Conservation (phyloP, 2,888 invertebrate species). For the Protonemura montana region DNA sequence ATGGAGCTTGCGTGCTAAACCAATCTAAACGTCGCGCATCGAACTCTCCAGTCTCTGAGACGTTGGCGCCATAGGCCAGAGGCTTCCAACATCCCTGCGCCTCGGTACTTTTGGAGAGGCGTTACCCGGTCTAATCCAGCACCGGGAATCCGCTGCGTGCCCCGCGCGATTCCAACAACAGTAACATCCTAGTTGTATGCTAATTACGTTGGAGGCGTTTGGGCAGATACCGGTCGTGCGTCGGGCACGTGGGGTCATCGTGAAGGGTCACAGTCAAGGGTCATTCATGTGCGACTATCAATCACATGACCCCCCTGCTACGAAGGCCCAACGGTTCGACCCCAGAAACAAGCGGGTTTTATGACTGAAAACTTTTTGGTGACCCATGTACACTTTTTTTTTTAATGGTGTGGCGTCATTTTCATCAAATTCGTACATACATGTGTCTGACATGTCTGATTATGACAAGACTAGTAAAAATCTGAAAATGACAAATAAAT, state of each 20-base stretch:
- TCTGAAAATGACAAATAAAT: not conserved
- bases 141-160: not conserved
- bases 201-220: not conserved
- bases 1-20: no score
- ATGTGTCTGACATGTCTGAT: not conserved
- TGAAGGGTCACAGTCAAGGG: not conserved
- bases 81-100: not conserved
- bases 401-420: not conserved
- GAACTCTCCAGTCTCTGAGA: no score
- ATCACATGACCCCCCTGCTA: slow-evolving; percentile 21
- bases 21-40: no score
- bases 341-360: not conserved
- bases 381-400: not conserved
- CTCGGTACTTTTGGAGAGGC: not conserved
- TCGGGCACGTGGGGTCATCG: slow-evolving; percentile 36
- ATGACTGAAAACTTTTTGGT: not conserved
- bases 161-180: not conserved
- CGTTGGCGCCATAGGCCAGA: no score
- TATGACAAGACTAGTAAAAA: not conserved
- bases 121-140: not conserved
- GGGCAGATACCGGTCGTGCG: slow-evolving; percentile 25
- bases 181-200: slow-evolving; percentile 4
- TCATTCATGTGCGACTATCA: slow-evolving; percentile 24
- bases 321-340: not conserved
- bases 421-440: not conserved